Base-by-base conservation (phyloP, 1,140 invertebrate genomes). In the Temnothorax longispinosus region DNA sequence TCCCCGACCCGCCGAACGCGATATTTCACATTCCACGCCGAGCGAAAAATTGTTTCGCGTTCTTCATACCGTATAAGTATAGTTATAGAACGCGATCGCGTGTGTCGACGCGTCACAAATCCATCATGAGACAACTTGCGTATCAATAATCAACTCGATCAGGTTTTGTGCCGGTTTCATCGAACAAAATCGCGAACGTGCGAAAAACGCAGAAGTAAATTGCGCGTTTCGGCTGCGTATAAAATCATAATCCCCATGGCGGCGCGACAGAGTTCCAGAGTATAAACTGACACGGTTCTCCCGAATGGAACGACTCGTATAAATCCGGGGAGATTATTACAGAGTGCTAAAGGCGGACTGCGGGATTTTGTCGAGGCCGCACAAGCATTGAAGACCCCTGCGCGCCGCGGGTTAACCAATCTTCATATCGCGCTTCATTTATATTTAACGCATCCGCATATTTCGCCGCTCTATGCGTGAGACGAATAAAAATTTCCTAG, bases 281-380 rank as follows among this genome's bases (percentile, higher is more conserved):
- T 91, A 74, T 80, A 92, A 92, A 89, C 76, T 86, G 86, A 85
- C 86, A 69, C 78, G 86, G 80, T 89, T 91, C 80, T 86, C 65
- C 6, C 86, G 87, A 88, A 74, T 77, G 84, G 64, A 85, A 87
- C 86, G 82, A 86, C 85, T 85, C 87, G 90, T 89, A 50, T 69
- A 91, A 93, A 93, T 93, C 90, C 88, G 44, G 1, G 32, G 67
- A 92, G 90, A 92, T 92, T 93, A 93, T 93, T 90, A 88, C 78
- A 62, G 85, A 67, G 84, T 47, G 21, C 32, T 52, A 74, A 84
- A 81, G 54, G 67, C 44, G 69, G 18, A 15, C 44, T 67, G 58
- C 52, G 50, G 71, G 60, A 60, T 87, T 44, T 87, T 44, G 35
- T 56, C 76, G 62, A 35, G 87, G 87, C 82, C 85, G 78, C 52